These are phyloP conservation scores for Ypsolopha sequella DNA, from an alignment of 2,888 invertebrate genomes.

Conservation along the genomic window DNA sequence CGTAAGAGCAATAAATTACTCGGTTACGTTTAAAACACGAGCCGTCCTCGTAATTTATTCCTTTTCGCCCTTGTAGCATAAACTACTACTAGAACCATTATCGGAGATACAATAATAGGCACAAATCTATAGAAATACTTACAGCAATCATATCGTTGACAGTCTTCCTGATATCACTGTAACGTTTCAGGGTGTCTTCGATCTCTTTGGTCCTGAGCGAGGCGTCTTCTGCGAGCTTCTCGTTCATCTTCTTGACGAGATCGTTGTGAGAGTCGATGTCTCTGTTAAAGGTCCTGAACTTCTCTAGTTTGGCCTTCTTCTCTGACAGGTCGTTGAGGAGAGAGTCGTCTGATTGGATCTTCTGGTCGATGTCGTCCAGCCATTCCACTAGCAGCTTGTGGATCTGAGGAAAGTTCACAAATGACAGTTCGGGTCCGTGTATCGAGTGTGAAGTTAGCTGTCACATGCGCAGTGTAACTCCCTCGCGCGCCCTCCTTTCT, in stretches of 20 bases:
- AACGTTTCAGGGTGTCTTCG: constrained; percentile 77
- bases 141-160: constrained; percentile 76
- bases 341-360: constrained; percentile 80
- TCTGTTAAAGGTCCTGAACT: constrained; percentile 84
- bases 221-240: constrained; percentile 78
- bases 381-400: constrained; percentile 87
- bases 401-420: constrained; percentile 30
- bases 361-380: constrained; percentile 90
- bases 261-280: constrained; percentile 87
- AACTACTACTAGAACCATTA: too few species aligned
- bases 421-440: neutral
- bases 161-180: constrained; percentile 75
- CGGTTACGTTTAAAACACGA: too few species aligned
- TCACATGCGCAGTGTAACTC: too few species aligned
- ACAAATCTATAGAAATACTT: constrained; percentile 24
- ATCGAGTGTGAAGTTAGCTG: too few species aligned
- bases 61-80: too few species aligned
- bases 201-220: constrained; percentile 77
- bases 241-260: constrained; percentile 80
- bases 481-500: too few species aligned
- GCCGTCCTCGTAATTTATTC: too few species aligned
- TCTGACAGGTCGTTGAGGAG: constrained; percentile 89
- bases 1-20: too few species aligned
- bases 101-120: too few species aligned
- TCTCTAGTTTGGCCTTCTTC: constrained; percentile 90